A percentile compares a stretch with the other conserved stretches of the same genome.
phyloP scores from a whole-genome alignment of 1,140 invertebrate genomes.

The Eumaeus atala region DNA sequence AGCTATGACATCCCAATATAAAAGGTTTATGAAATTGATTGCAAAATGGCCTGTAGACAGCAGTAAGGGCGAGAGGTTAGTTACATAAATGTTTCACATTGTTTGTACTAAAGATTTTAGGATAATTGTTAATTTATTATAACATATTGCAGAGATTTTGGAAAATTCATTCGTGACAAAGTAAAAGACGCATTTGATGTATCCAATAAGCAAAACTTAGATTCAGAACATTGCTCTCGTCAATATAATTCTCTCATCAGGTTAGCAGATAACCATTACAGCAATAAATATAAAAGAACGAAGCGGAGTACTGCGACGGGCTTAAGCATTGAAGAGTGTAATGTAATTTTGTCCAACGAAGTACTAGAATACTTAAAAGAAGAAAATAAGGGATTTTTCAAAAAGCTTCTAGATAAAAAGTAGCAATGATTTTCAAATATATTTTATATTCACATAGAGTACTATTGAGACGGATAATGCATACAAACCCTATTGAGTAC shows the following conservation, averaged over 20 bases:
- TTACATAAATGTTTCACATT: too few relatives aligned
- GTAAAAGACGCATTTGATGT: constrained; percentile 79
- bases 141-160: constrained; percentile 83
- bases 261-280: constrained; percentile 81
- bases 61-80: constrained; percentile 82
- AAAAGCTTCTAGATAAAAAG: constrained; percentile 64
- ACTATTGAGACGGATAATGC: constrained; percentile 23
- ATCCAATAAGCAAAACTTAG: constrained; percentile 71
- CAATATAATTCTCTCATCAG: constrained; percentile 81
- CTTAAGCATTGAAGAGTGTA: constrained; percentile 81
- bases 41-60: constrained; percentile 87
- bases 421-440: constrained; percentile 43
- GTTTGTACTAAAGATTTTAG: background rate
- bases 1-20: constrained; percentile 80
- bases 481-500: constrained; percentile 35
- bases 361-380: constrained; percentile 77
- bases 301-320: constrained; percentile 79
- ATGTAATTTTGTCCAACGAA: constrained; percentile 81
- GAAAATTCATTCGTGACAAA: constrained; percentile 81
- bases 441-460: constrained; percentile 21
- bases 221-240: constrained; percentile 77
- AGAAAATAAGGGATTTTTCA: constrained; percentile 74
- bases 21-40: constrained; percentile 82
- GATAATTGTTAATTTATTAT: constrained; percentile 12
- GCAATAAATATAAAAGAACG: constrained; percentile 77